Evolutionary conservation across 2,888 invertebrate genomes (phyloP).

Genomic region (Morpho deidamia): DNA sequence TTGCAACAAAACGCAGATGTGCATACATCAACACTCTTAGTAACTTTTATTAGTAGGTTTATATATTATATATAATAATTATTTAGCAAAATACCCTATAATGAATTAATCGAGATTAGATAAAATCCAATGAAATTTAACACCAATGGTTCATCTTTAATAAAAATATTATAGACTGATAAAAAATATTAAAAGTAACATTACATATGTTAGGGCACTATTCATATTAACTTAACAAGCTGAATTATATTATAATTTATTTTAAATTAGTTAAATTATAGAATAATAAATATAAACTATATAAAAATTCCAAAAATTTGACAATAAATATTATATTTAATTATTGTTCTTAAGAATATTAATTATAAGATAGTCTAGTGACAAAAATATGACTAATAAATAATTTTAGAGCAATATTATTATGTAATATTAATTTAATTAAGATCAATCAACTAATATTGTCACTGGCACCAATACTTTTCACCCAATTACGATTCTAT

Average conservation of each 20-base stretch:
- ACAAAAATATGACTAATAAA: conserved; percentile 15
- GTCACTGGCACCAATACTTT: conserved; percentile 62
- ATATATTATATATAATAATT: no score
- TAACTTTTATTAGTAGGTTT: no score
- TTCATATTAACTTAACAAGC: background rate
- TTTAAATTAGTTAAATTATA: background rate
- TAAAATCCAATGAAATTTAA: no score
- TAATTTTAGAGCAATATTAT: conserved; percentile 8
- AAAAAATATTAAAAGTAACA: no score
- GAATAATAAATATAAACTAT: conserved; percentile 11
- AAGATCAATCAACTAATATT: conserved; percentile 56
- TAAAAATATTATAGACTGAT: no score
- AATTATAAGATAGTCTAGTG: conserved; percentile 16
- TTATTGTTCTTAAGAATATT: conserved; percentile 15
- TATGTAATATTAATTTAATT: conserved; percentile 6
- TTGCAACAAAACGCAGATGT: no score
- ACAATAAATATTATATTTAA: conserved; percentile 19
- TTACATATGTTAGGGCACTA: no score
- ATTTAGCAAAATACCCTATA: no score
- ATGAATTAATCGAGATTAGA: no score
- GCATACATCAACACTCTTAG: no score
- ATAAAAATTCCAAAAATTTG: conserved; percentile 23
- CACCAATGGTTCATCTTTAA: no score
- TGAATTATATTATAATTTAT: background rate
- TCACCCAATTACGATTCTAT: conserved; percentile 13